Evolutionary conservation across 2,113 vertebrate species (phyloP).

Genomic region (Regulus satrapa): DNA sequence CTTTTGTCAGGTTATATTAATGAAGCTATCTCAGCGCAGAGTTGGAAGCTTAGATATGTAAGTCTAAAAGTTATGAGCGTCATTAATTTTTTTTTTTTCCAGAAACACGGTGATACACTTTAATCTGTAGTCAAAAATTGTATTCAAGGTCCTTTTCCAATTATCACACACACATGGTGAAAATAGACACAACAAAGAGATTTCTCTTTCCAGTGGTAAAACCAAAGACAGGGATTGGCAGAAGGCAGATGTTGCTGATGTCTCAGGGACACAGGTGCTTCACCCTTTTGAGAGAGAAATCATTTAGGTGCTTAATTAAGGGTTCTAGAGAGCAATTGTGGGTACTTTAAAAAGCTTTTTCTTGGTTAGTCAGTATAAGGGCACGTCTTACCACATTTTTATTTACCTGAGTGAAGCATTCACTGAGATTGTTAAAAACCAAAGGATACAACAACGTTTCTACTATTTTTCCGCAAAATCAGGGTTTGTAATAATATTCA

Average conservation of each 20-base stretch:
- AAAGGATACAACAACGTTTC: neutral
- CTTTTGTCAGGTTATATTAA: neutral
- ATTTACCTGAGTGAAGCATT: neutral
- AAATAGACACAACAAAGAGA: neutral
- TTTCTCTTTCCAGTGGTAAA: neutral
- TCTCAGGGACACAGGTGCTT: neutral
- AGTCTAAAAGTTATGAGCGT: neutral
- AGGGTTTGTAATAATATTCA: neutral
- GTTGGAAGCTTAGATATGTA: neutral
- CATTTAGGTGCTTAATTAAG: neutral
- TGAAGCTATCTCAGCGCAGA: neutral
- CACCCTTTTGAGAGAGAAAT: neutral
- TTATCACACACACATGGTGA: neutral
- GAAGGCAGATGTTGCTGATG: neutral
- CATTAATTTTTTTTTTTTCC: neutral
- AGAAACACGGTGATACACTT: neutral
- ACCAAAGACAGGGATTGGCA: neutral
- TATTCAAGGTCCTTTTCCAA: neutral
- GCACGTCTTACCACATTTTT: neutral
- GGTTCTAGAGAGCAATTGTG: neutral
- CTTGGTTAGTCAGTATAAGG: neutral
- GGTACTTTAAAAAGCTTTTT: neutral
- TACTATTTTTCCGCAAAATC: neutral
- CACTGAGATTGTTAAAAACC: neutral
- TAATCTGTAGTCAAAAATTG: neutral